Percentiles rank a stretch among this genome's conserved stretches.
Conservation (phyloP, 2,888 invertebrate genomes). For the Serripes groenlandicus region DNA sequence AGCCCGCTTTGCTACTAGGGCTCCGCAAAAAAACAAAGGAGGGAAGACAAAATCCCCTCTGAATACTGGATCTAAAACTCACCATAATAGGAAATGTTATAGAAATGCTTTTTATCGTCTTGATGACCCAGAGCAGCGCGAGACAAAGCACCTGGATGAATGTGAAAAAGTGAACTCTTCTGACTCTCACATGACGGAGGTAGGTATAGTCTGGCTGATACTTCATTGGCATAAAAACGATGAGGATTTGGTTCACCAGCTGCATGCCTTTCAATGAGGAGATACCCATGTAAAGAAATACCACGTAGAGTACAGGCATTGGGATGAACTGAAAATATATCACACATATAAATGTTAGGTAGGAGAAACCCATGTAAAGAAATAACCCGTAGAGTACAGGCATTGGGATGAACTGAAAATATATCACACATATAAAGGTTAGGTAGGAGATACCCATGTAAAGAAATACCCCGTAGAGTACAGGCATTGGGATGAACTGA, state of each 20-base stretch:
- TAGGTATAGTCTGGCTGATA: constrained; percentile 99
- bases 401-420: too few species aligned
- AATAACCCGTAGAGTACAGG: too few species aligned
- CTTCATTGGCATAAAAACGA: constrained; percentile 99
- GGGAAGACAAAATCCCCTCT: too few species aligned
- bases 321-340: constrained; percentile 94
- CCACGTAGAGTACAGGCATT: constrained; percentile 99
- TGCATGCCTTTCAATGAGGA: constrained; percentile 96
- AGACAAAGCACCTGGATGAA: constrained; percentile 84
- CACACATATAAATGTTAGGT: too few species aligned
- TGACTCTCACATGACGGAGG: constrained; percentile 97
- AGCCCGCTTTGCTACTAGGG: too few species aligned
- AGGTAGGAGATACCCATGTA: too few species aligned
- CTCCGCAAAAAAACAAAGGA: too few species aligned
- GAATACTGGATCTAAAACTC: constrained; percentile 63
- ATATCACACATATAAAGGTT: too few species aligned
- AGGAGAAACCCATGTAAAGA: too few species aligned
- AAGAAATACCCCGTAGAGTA: too few species aligned
- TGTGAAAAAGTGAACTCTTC: constrained; percentile 89
- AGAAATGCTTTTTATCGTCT: constrained; percentile 95
- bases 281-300: constrained; percentile 99
- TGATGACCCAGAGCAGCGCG: constrained; percentile 85
- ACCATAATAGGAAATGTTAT: constrained; percentile 98
- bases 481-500: too few species aligned
- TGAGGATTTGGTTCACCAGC: constrained; percentile 97